Evolutionary conservation across 2,113 vertebrate genomes (phyloP).

Genomic region (Naja naja): DNA sequence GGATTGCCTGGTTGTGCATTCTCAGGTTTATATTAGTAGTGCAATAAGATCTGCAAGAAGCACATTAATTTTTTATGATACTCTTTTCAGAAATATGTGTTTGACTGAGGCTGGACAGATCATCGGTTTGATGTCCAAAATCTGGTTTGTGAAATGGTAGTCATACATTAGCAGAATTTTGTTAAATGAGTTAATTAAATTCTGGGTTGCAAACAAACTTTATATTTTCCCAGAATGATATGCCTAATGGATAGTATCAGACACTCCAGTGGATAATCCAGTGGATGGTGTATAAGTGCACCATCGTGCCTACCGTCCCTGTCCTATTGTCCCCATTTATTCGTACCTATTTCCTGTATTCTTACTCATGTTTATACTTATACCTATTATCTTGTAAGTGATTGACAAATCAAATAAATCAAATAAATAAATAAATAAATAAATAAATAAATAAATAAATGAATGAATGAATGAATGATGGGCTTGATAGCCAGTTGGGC

Average conservation of each 20-base stretch:
- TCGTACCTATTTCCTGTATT: too few species aligned
- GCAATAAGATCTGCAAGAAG: neutral
- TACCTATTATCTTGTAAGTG: too few species aligned
- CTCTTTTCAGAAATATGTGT: neutral
- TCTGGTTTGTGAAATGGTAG: neutral
- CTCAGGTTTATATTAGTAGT: neutral
- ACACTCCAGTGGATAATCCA: neutral
- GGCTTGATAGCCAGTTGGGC: too few species aligned
- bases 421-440: too few species aligned
- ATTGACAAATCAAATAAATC: too few species aligned
- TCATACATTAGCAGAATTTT: neutral
- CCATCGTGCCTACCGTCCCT: too few species aligned
- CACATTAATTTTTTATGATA: neutral
- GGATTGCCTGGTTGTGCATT: neutral
- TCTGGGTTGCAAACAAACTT: neutral
- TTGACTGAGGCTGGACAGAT: neutral
- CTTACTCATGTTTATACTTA: too few species aligned
- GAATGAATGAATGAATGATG: too few species aligned
- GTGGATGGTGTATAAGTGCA: too few species aligned
- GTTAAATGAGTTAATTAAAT: neutral
- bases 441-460: too few species aligned
- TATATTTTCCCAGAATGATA: neutral
- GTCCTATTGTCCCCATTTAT: too few species aligned
- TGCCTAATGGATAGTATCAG: neutral
- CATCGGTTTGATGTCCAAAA: neutral